These are phyloP conservation scores for Phaonia tiefii DNA, from an alignment of 2,888 invertebrate genomes.

Conservation along the genomic window DNA sequence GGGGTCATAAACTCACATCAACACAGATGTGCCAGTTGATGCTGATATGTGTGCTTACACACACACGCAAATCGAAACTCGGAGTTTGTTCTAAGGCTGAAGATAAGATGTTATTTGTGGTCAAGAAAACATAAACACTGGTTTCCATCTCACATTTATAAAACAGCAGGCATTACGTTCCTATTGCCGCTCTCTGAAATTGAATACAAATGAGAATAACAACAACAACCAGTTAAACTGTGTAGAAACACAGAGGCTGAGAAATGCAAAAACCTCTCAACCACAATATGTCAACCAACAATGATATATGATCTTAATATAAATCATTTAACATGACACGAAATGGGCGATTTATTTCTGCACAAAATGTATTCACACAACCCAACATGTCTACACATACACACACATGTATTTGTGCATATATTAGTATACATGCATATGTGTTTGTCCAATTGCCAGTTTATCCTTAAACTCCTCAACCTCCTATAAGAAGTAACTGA, in stretches of 20 bases:
- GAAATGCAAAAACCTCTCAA: conserved; percentile 51
- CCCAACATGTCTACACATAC: background rate
- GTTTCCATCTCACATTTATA: conserved; percentile 41
- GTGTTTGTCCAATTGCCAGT: background rate
- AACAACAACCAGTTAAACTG: background rate
- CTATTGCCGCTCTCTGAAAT: conserved; percentile 35
- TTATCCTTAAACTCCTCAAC: background rate
- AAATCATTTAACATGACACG: conserved; percentile 60
- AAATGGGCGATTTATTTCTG: conserved; percentile 34
- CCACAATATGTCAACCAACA: conserved; percentile 62
- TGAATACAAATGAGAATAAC: conserved; percentile 27
- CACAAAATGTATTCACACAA: background rate
- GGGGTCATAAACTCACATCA: conserved; percentile 57
- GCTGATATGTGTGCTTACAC: conserved; percentile 28
- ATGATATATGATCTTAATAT: conserved; percentile 64
- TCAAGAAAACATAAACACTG: conserved; percentile 55
- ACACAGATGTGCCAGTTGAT: conserved; percentile 48
- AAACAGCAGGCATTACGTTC: conserved; percentile 30
- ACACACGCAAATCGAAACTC: background rate
- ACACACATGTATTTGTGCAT: background rate
- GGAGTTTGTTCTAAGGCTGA: conserved; percentile 23
- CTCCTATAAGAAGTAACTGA: background rate
- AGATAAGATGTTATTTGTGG: conserved; percentile 57
- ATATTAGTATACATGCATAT: background rate
- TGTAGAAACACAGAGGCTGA: conserved; percentile 4